Base-by-base conservation (phyloP, 2,113 vertebrate genomes). In the Ctenodactylus gundi region DNA sequence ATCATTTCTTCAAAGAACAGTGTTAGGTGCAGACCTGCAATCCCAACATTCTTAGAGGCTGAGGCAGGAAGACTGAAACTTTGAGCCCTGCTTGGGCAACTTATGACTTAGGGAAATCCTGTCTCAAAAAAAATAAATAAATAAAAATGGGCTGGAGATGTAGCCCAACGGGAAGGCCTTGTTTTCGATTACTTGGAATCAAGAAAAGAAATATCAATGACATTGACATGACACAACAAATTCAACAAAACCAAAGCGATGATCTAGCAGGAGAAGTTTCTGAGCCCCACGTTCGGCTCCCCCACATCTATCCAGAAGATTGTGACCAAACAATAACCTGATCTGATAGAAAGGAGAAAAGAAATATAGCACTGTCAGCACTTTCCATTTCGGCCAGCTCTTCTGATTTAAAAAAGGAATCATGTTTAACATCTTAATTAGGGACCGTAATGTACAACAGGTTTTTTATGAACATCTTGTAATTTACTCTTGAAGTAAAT, bases 401-500 rank as follows among this genome's bases (percentile, higher is more conserved):
- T 95, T 96, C 68, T 85, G 85, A 92, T 98, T 98, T 97, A 96
- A 97, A 97, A 98, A 96, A 88, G 94, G 96, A 97, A 97, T 98
- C 97, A 94, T 97, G 97, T 95, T 98, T 98, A 98, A 97, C 93
- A 76, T 98, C 93, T 97, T 98, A 97, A 97, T 98, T 98, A 98
- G 97, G 96, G 95, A 95, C 85, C 39, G 85, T 95, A 96, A 97
- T 96, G 91, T 95, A 85, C 95, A 96, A 95, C 95, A 84, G 82
- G 93, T 97, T 97, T 97, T 94, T 88, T 88, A 98, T 97, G 97
- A 98, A 97, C 96, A 98, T 97, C 95, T 96, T 98, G 97, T 98
- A 12, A 97, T 98, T 98, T 98, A 98, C 96, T 98, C 97, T 97
- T 93, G 87, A 98, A 98, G 97, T 97, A 98, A 98, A 98, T 98